Percentiles rank a stretch among this genome's conserved stretches.
Conservation (phyloP, 1,140 invertebrate genomes). For the Aradophagus sp. region DNA sequence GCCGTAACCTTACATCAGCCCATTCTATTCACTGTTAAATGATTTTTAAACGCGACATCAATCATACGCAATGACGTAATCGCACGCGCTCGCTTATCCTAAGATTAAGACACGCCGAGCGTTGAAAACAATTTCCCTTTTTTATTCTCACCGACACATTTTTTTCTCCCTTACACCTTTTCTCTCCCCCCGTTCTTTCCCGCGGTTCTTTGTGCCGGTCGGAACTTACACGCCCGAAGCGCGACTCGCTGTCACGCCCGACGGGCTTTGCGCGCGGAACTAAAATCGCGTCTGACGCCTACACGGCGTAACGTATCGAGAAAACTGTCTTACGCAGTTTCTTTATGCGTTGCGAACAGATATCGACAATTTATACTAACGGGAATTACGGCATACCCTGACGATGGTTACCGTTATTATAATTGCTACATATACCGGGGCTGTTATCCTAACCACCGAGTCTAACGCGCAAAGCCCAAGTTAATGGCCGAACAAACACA, state of each 20-base stretch:
- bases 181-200: too few species aligned
- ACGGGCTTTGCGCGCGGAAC: conserved; percentile 18
- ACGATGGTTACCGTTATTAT: conserved; percentile 54
- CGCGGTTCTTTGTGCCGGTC: too few species aligned
- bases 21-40: conserved; percentile 3
- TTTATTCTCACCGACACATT: too few species aligned
- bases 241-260: conserved; percentile 6
- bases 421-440: conserved; percentile 49
- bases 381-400: too few species aligned
- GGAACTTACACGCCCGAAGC: too few species aligned
- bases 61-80: conserved; percentile 14
- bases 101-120: too few species aligned
- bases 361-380: conserved; percentile 56
- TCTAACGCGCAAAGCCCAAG: too few species aligned
- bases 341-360: conserved; percentile 48
- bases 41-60: conserved; percentile 12
- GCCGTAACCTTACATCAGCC: conserved; percentile 23
- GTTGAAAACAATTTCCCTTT: too few species aligned
- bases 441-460: too few species aligned
- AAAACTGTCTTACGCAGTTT: conserved; percentile 39
- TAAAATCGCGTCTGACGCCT: conserved; percentile 42
- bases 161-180: too few species aligned
- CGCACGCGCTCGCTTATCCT: too few species aligned
- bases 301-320: conserved; percentile 22
- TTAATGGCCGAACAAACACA: too few species aligned